phyloP scores from a whole-genome alignment of 2,888 invertebrate species.

The Sphecodes monilicornis region DNA sequence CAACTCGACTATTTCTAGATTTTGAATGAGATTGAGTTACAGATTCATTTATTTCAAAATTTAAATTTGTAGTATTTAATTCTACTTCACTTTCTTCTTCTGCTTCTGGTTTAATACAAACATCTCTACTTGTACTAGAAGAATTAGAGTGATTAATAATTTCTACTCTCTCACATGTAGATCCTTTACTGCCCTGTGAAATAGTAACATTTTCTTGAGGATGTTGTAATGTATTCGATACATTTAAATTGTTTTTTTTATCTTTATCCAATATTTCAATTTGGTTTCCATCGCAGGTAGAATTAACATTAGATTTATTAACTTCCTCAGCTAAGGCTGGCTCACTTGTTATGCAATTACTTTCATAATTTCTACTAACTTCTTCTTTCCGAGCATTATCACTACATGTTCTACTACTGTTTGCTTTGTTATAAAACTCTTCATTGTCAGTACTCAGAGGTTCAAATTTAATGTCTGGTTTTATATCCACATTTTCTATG shows the following conservation, averaged over 20 bases:
- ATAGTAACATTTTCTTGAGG: neutral
- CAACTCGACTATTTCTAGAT: neutral
- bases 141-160: neutral
- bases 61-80: neutral
- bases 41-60: neutral
- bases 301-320: slow-evolving; percentile 11
- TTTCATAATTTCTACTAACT: neutral
- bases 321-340: neutral
- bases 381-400: neutral
- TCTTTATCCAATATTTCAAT: neutral
- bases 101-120: slow-evolving; percentile 7
- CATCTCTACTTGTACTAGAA: neutral
- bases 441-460: slow-evolving; percentile 11
- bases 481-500: slow-evolving; percentile 1
- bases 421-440: neutral
- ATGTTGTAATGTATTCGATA: neutral
- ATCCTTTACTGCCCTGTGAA: neutral
- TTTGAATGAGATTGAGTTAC: neutral
- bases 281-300: neutral
- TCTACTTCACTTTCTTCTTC: neutral
- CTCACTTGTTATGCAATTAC: neutral
- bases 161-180: neutral
- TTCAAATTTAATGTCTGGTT: slow-evolving; percentile 20
- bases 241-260: neutral
- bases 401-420: neutral